Percentiles rank a stretch among this genome's conserved stretches.
Conservation (phyloP, 2,113 vertebrate genomes). For the Dicerorhinus sumatrensis region DNA sequence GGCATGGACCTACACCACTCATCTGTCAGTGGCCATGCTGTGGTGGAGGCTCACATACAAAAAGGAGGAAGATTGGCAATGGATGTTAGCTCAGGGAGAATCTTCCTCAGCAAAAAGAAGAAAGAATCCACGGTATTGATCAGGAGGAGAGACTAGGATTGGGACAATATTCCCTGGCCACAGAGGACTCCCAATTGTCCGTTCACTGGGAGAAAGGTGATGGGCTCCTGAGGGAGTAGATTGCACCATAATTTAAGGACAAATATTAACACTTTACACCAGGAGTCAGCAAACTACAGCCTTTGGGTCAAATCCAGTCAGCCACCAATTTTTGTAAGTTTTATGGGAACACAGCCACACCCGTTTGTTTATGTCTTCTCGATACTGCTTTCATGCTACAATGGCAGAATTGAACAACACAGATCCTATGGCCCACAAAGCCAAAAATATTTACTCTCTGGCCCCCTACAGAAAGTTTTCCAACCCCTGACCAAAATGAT, state of each 20-base stretch:
- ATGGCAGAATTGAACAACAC: not conserved
- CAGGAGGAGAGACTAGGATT: not conserved
- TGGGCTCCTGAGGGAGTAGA: not conserved
- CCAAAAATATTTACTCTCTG: not conserved
- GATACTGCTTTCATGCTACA: not conserved
- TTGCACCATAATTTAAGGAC: not conserved
- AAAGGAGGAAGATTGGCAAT: too few species aligned
- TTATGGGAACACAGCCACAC: not conserved
- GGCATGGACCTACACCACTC: too few species aligned
- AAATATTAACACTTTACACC: not conserved
- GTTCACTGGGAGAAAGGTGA: not conserved
- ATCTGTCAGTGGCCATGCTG: too few species aligned
- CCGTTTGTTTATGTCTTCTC: not conserved
- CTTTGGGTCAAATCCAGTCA: not conserved
- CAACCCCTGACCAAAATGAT: too few species aligned
- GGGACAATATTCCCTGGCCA: not conserved
- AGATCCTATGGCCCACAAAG: not conserved
- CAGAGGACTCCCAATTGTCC: not conserved
- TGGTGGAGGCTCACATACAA: too few species aligned
- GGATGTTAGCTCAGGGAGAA: too few species aligned
- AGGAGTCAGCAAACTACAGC: not conserved
- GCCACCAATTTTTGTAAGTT: not conserved
- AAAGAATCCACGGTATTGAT: not conserved
- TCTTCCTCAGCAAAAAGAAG: too few species aligned
- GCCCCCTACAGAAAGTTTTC: not conserved